These are phyloP conservation scores for Entosphenus tridentatus DNA, from an alignment of 2,113 vertebrate species.

Conservation along the genomic window DNA sequence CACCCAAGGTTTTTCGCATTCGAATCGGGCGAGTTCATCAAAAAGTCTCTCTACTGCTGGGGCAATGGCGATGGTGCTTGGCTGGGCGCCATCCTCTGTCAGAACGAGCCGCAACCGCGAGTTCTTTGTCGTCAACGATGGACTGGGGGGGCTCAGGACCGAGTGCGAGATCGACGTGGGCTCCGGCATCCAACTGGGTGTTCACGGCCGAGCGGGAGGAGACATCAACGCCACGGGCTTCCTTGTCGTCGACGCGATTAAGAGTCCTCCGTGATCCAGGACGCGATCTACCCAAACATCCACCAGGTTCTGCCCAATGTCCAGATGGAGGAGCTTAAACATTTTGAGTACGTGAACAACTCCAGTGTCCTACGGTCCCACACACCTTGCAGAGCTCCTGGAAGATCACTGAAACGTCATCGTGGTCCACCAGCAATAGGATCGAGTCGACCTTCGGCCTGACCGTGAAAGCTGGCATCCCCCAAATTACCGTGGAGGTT, in stretches of 20 bases:
- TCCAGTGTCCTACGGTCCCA: too few species aligned
- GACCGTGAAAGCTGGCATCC: too few species aligned
- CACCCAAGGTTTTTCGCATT: slow-evolving; percentile 11
- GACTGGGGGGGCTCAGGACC: slow-evolving; percentile 11
- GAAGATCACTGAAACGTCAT: too few species aligned
- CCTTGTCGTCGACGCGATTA: too few species aligned
- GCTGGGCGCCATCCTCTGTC: slow-evolving; percentile 13
- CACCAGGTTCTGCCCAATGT: too few species aligned
- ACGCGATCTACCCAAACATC: too few species aligned
- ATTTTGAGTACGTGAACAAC: too few species aligned
- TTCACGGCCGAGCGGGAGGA: not conserved
- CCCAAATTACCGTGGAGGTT: too few species aligned
- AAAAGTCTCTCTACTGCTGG: slow-evolving; percentile 13
- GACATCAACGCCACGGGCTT: slow-evolving; percentile 11
- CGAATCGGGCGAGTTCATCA: slow-evolving; percentile 11
- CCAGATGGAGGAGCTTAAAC: too few species aligned
- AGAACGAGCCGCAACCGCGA: slow-evolving; percentile 7
- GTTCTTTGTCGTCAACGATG: slow-evolving; percentile 12
- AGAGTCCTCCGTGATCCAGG: slow-evolving; percentile 10
- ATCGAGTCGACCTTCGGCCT: too few species aligned
- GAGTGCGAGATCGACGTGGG: slow-evolving; percentile 12
- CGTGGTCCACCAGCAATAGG: too few species aligned
- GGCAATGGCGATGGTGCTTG: slow-evolving; percentile 12
- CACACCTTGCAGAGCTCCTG: too few species aligned
- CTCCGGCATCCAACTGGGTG: slow-evolving; percentile 14